A percentile compares a stretch with the other conserved stretches of the same genome.
phyloP scores from a whole-genome alignment of 2,888 invertebrate species.

The Meteorus cinctellus region DNA sequence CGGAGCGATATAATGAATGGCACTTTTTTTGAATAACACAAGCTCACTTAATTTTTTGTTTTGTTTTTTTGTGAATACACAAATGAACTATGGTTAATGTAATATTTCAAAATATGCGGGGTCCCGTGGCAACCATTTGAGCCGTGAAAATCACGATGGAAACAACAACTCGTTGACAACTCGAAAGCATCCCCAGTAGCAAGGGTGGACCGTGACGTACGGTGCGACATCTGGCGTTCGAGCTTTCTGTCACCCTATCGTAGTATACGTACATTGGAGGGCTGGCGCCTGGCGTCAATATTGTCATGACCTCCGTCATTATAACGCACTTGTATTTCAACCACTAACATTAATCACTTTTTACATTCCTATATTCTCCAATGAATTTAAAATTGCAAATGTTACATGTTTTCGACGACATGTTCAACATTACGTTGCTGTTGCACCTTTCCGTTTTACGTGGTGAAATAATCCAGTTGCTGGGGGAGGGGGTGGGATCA shows the following conservation, averaged over 20 bases:
- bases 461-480: constrained; percentile 37
- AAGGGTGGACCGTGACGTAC: constrained; percentile 64
- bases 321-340: constrained; percentile 17
- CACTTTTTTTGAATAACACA: background rate
- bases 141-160: constrained; percentile 34
- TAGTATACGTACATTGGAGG: constrained; percentile 55
- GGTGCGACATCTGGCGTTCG: constrained; percentile 63
- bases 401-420: background rate
- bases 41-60: too few relatives aligned
- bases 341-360: background rate
- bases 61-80: too few relatives aligned
- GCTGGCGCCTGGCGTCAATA: constrained; percentile 42
- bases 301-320: constrained; percentile 32
- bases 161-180: constrained; percentile 48
- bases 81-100: background rate
- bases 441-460: constrained; percentile 16
- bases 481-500: constrained; percentile 36
- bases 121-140: constrained; percentile 11
- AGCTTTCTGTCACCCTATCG: constrained; percentile 54
- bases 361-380: background rate
- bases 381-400: too few relatives aligned
- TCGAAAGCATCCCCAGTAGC: constrained; percentile 47
- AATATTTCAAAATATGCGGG: constrained; percentile 5
- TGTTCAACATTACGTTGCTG: background rate
- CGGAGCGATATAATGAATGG: background rate